These are phyloP conservation scores for Seira musarum DNA, from an alignment of 2,888 invertebrate genomes.

Conservation along the genomic window DNA sequence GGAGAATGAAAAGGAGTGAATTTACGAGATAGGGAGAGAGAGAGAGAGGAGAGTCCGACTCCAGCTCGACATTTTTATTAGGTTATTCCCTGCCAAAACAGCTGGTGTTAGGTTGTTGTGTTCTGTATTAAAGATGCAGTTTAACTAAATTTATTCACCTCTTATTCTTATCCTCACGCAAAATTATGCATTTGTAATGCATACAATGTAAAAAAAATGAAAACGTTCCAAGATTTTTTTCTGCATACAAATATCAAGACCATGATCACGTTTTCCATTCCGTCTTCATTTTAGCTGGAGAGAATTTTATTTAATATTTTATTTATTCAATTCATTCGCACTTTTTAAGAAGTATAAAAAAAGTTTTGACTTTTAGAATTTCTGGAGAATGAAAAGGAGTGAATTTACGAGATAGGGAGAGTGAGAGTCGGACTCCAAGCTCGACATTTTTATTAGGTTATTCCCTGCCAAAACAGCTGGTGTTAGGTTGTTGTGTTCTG, in stretches of 20 bases:
- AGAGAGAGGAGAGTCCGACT: too few species aligned
- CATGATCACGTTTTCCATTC: conserved; percentile 7
- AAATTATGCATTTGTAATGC: background rate
- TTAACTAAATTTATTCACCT: too few species aligned
- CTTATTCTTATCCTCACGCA: too few species aligned
- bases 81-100: background rate
- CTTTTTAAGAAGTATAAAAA: conserved; percentile 14
- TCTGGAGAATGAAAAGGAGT: background rate
- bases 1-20: background rate
- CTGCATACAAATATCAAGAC: background rate
- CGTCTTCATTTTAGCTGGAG: too few species aligned
- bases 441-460: conserved; percentile 27
- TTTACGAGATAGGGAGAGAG: too few species aligned
- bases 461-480: background rate
- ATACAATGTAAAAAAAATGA: background rate
- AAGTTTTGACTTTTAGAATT: conserved; percentile 33
- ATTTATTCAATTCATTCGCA: background rate
- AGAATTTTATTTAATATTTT: background rate
- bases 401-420: too few species aligned
- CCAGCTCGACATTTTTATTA: too few species aligned
- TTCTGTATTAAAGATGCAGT: too few species aligned
- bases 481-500: background rate
- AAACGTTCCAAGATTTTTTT: background rate
- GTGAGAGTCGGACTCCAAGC: too few species aligned
- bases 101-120: conserved; percentile 2